phyloP scores from a whole-genome alignment of 2,888 invertebrate genomes.

The Phengaris arion region DNA sequence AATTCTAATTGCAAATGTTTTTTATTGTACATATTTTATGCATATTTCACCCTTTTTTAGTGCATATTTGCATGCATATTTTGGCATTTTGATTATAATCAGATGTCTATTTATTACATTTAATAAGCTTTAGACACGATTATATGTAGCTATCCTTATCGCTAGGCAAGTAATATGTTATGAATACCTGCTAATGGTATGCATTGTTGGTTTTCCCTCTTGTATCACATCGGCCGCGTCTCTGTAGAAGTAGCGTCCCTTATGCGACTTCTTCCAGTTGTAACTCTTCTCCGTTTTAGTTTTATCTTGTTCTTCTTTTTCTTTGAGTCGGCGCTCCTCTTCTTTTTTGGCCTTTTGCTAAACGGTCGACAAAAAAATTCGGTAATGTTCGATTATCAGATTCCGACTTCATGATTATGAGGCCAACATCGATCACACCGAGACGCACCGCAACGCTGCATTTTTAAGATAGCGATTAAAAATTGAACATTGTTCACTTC shows the following conservation, averaged over 20 bases:
- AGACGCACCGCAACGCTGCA: too few relatives aligned
- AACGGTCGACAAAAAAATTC: conserved; percentile 29
- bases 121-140: too few relatives aligned
- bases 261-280: conserved; percentile 86
- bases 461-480: too few relatives aligned
- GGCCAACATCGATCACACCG: too few relatives aligned
- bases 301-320: conserved; percentile 75
- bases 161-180: conserved; percentile 16
- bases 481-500: too few relatives aligned
- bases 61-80: too few relatives aligned
- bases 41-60: too few relatives aligned
- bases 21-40: too few relatives aligned
- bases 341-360: conserved; percentile 70
- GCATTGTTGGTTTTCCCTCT: conserved; percentile 85
- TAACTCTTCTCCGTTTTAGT: conserved; percentile 75
- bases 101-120: too few relatives aligned
- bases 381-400: neutral
- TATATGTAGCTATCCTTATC: neutral
- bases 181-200: conserved; percentile 67
- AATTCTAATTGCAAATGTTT: too few relatives aligned
- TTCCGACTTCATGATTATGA: neutral
- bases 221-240: conserved; percentile 94
- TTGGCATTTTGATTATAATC: too few relatives aligned
- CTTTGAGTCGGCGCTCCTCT: conserved; percentile 69
- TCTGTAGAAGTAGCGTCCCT: conserved; percentile 88